phyloP scores from a whole-genome alignment of 2,888 invertebrate genomes.

The Chaetoderma sp. region DNA sequence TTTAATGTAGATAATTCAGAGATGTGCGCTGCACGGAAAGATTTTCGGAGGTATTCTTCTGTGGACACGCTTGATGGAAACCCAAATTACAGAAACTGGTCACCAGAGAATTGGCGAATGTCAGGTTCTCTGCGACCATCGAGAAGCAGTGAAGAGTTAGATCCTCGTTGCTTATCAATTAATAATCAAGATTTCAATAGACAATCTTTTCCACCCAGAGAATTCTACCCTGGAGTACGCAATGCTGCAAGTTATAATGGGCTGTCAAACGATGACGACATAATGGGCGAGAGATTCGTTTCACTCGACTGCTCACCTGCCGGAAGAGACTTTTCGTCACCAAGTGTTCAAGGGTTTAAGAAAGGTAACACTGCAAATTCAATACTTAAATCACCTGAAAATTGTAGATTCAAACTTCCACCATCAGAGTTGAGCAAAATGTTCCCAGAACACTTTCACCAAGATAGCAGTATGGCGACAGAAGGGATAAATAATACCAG shows the following conservation, averaged over 20 bases:
- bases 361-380: neutral
- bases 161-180: too few relatives aligned
- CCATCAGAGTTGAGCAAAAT: constrained; percentile 6
- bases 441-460: neutral
- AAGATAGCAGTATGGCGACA: too few relatives aligned
- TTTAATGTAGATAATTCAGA: too few relatives aligned
- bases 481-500: neutral
- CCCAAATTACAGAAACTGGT: too few relatives aligned
- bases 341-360: neutral
- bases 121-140: too few relatives aligned
- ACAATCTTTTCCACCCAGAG: neutral
- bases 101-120: too few relatives aligned
- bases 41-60: too few relatives aligned
- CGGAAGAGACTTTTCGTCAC: too few relatives aligned
- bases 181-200: neutral
- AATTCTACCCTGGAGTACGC: neutral
- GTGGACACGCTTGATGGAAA: too few relatives aligned
- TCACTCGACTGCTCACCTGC: neutral
- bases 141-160: too few relatives aligned
- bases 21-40: too few relatives aligned
- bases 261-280: neutral
- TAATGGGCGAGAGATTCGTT: neutral
- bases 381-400: neutral
- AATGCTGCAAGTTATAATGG: neutral
- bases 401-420: neutral